These are phyloP conservation scores for Hecatera dysodea DNA, from an alignment of 2,888 invertebrate species.

Conservation along the genomic window DNA sequence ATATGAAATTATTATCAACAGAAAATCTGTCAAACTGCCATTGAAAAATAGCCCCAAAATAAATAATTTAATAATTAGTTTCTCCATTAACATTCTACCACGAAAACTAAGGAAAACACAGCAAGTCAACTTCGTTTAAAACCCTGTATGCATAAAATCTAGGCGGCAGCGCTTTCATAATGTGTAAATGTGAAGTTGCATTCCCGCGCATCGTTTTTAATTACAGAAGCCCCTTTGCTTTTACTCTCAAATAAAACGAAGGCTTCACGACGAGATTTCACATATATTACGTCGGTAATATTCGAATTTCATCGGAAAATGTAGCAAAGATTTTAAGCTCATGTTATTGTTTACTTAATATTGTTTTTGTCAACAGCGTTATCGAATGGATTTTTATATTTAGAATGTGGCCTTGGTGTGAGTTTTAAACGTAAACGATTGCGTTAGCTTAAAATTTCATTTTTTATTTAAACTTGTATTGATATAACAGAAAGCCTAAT, in stretches of 20 bases:
- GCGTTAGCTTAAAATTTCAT: too few relatives aligned
- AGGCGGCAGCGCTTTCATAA: conserved; percentile 20
- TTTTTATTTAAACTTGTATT: too few relatives aligned
- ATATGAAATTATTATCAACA: too few relatives aligned
- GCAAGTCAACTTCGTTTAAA: conserved; percentile 30
- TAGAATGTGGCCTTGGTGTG: too few relatives aligned
- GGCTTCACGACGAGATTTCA: conserved; percentile 14
- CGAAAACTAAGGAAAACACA: conserved; percentile 5
- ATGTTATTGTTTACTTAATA: conserved; percentile 3
- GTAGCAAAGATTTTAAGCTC: neutral
- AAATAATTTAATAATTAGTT: neutral
- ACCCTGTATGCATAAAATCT: conserved; percentile 41
- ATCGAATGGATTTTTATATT: neutral
- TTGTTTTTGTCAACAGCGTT: conserved; percentile 6
- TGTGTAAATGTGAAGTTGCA: conserved; percentile 49
- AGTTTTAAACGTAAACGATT: too few relatives aligned
- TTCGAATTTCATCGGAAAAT: conserved; percentile 6
- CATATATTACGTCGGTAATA: conserved; percentile 9
- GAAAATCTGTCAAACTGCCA: too few relatives aligned
- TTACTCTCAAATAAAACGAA: conserved; percentile 30
- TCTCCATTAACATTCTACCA: neutral
- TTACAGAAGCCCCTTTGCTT: conserved; percentile 34
- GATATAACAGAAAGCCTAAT: too few relatives aligned
- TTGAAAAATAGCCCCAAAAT: too few relatives aligned
- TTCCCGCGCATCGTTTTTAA: conserved; percentile 50